A percentile compares a stretch with the other conserved stretches of the same genome.
These are phyloP conservation scores for Alca torda DNA, from an alignment of 2,797 vertebrate genomes.

Conservation along the genomic window DNA sequence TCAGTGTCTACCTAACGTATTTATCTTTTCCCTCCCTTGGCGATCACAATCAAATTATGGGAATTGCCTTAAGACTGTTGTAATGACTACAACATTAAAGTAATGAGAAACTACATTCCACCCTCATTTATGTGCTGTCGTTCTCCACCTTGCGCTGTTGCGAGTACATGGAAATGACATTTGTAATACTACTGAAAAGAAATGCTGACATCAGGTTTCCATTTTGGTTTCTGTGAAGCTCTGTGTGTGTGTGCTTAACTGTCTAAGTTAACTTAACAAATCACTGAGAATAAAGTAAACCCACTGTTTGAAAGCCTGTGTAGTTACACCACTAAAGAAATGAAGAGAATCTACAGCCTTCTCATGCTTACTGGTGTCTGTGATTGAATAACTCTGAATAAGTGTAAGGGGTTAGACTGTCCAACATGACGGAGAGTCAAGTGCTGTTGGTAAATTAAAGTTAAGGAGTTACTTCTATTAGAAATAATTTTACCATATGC, in stretches of 20 bases:
- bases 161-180: neutral
- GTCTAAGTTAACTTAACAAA: neutral
- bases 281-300: neutral
- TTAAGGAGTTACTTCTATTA: neutral
- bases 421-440: neutral
- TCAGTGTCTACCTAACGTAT: neutral
- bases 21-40: neutral
- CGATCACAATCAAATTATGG: neutral
- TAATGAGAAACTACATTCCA: neutral
- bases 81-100: neutral
- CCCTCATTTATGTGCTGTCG: rapidly evolving
- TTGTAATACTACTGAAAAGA: neutral
- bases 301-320: neutral
- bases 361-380: neutral
- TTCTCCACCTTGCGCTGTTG: neutral
- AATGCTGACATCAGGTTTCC: neutral
- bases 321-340: neutral
- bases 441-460: neutral
- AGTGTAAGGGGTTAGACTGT: neutral
- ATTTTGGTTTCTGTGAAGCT: neutral
- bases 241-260: neutral
- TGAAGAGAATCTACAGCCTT: neutral
- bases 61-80: neutral
- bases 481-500: neutral
- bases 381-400: neutral